Percentiles rank a stretch among this genome's conserved stretches.
Conservation (phyloP, 2,888 invertebrate genomes). For the Platycheirus rosarum region DNA sequence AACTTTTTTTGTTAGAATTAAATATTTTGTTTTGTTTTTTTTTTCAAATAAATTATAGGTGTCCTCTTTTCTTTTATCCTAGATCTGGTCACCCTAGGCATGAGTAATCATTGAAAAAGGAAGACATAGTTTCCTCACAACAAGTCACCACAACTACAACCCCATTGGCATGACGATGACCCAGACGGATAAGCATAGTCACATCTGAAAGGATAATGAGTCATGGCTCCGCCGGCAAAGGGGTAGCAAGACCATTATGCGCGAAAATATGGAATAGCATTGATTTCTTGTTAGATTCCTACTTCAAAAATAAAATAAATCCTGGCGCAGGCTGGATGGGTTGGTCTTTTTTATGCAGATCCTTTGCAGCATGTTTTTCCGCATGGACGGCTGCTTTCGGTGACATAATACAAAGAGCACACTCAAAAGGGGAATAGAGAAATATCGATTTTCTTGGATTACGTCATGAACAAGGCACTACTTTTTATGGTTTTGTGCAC, state of each 20-base stretch:
- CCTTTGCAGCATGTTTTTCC: constrained; percentile 33
- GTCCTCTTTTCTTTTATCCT: too few species aligned
- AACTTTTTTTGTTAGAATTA: too few species aligned
- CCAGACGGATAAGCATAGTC: constrained; percentile 48
- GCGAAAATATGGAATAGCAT: constrained; percentile 16
- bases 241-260: constrained; percentile 9
- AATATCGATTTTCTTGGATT: constrained; percentile 46
- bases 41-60: too few species aligned
- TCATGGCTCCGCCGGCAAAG: constrained; percentile 14
- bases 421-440: constrained; percentile 1
- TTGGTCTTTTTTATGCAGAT: constrained; percentile 6
- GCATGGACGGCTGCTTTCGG: constrained; percentile 11
- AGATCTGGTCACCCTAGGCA: too few species aligned
- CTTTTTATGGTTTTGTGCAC: constrained; percentile 24
- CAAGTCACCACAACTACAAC: too few species aligned
- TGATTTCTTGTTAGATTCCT: neutral
- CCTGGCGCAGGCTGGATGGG: constrained; percentile 23
- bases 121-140: too few species aligned
- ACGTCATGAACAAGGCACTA: constrained; percentile 55
- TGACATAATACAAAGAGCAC: constrained; percentile 25
- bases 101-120: constrained; percentile 27
- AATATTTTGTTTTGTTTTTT: too few species aligned
- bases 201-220: constrained; percentile 52
- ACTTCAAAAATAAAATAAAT: too few species aligned
- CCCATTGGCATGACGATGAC: constrained; percentile 27